Evolutionary conservation across 1,140 invertebrate genomes (phyloP), one percentile per base, ranked within the genome.

Genomic region (Microvelia longipes): DNA sequence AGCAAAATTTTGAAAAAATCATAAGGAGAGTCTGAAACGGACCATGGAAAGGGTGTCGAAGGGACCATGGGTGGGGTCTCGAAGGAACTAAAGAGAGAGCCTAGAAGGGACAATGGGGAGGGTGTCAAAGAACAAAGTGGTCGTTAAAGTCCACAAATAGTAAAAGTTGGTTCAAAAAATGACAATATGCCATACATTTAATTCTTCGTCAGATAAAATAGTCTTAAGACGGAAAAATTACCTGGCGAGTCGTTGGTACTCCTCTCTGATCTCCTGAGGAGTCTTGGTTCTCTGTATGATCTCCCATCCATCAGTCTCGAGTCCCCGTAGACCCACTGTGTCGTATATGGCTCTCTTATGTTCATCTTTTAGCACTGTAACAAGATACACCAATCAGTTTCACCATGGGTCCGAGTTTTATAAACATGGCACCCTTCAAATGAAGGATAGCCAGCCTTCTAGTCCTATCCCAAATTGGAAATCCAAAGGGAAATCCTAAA

Each of bases 231-330:
- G n/a, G n/a, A n/a, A n/a, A n/a, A n/a, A 71, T 69, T 75, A 82
- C 81, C 80, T 80, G 70, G 88, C 86, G 27, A 94, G 80, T 74
- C 90, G 84, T 80, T 97, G 93, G 84, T 94, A 96, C 81, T 97
- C 94, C 74, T 96, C 94, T 71, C 93, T 82, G 66, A 98, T 97
- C 83, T 97, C 94, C 73, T 90, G 86, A 13, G 94, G 92, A 2
- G 94, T 95, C 81, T 91, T 90, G 5, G 90, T 93, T 27, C 92
- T 81, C 72, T 93, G 87, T 28, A 95, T 90, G 70, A 98, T 85
- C 81, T 95, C 92, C 91, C 93, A 94, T 68, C 93, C 93, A 78
- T 95, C 90, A 13, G 91, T 93, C 80, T 94, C 87, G 25, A 97
- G 78, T 1, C 93, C 94, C 78, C 89, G 85, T 14, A 85, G 81